Conservation (phyloP, 1,140 invertebrate genomes). For the Heterodera carotae region DNA sequence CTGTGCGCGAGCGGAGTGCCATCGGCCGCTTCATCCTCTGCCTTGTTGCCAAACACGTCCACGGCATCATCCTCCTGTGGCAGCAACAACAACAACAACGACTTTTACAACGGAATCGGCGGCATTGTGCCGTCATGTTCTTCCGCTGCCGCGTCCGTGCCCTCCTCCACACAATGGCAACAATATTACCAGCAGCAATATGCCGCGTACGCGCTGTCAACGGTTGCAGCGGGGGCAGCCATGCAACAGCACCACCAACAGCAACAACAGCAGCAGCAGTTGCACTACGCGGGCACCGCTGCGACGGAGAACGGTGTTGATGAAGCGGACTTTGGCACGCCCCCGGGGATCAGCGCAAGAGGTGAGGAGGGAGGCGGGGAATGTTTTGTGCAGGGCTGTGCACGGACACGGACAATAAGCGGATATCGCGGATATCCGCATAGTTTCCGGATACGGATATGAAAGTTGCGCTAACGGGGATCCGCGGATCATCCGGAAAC, state of each 20-base stretch:
- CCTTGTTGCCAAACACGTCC: neutral
- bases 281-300: neutral
- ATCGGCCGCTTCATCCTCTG: neutral
- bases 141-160: neutral
- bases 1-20: neutral
- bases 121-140: too few species aligned
- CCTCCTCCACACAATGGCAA: slow-evolving; percentile 16
- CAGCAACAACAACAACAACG: neutral
- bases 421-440: too few species aligned
- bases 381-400: too few species aligned
- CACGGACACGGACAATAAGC: too few species aligned
- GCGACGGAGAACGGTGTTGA: neutral
- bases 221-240: slow-evolving; percentile 19
- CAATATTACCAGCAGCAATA: slow-evolving; percentile 21
- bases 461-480: too few species aligned
- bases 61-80: neutral
- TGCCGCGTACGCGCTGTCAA: slow-evolving; percentile 8
- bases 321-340: slow-evolving; percentile 7
- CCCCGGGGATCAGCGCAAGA: slow-evolving; percentile 4
- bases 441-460: too few species aligned
- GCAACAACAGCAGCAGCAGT: neutral
- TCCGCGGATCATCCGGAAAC: too few species aligned
- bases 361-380: neutral
- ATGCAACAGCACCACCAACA: slow-evolving; percentile 26
- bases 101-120: neutral